Evolutionary conservation across 1,140 invertebrate species (phyloP), one percentile per base, ranked within the genome.

Genomic region (Pseudachorutes palmiensis): DNA sequence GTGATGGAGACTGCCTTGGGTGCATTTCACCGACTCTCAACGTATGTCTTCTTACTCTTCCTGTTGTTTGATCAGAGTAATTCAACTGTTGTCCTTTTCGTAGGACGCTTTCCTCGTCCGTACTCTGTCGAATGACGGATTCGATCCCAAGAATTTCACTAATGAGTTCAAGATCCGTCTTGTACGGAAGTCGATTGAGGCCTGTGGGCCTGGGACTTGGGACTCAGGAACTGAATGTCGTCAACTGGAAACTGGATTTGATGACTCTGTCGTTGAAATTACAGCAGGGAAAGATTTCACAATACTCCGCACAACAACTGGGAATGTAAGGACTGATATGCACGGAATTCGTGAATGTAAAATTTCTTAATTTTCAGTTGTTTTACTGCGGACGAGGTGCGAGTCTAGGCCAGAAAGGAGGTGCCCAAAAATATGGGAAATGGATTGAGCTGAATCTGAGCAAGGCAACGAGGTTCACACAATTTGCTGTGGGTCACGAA

Each of bases 401-500:
- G 68, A 82, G 84, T 71, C 77, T 91, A 29, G 89, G 89, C 32
- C 84, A 90, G 72, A 90, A 90, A 77, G 80, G 80, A 77, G 80
- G 80, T 68, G 80, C 76, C 67, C 80, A 76, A 71, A 81, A 83
- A 76, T 31, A 80, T 81, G 22, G 80, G 80, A 88, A 86, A 76
- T 89, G 90, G 87, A 81, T 84, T 1, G 90, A 93, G 76, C 79
- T 93, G 57, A 77, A 82, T 16, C 81, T 92, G 65, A 85, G 85
- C 0, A 91, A 92, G 80, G 83, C 85, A 66, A 85, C 86, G 32
- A 87, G 86, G 74, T 86, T 93, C 65, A 77, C 83, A 0, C 85
- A 94, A 78, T 84, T 93, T 70, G 86, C 91, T 0, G 85, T 93
- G 22, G 94, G 94, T 0, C 94, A 97, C 76, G 94, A 98, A 76